Conservation (phyloP, 2,797 vertebrate genomes). For the Lagorchestes hirsutus region DNA sequence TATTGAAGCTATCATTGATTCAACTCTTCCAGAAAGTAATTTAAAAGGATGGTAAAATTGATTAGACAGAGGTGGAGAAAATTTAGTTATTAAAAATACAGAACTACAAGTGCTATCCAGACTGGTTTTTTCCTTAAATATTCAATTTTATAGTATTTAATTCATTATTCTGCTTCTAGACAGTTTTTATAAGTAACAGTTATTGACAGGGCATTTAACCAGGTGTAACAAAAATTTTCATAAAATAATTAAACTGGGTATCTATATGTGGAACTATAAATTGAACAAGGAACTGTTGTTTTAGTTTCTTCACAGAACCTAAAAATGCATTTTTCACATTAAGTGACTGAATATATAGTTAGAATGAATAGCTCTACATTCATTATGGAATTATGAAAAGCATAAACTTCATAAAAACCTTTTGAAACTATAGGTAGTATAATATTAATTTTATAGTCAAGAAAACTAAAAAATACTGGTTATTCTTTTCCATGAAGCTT, state of each 20-base stretch:
- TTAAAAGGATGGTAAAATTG: not conserved
- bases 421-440: not conserved
- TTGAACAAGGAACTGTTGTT: not conserved
- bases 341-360: not conserved
- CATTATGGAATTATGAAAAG: not conserved
- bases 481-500: not conserved
- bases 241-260: not conserved
- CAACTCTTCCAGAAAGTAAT: not conserved
- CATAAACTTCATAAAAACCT: not conserved
- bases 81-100: not conserved
- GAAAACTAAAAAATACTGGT: not conserved
- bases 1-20: not conserved
- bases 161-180: not conserved
- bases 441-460: not conserved
- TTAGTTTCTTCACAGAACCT: not conserved
- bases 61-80: not conserved
- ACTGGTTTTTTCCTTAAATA: not conserved
- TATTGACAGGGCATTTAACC: not conserved
- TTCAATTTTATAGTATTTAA: not conserved
- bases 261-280: not conserved
- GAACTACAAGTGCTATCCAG: not conserved
- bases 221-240: not conserved
- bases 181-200: not conserved
- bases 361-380: not conserved
- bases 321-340: not conserved